These are phyloP conservation scores for Ophioninae sp. DNA, from an alignment of 2,888 invertebrate genomes.

Conservation along the genomic window DNA sequence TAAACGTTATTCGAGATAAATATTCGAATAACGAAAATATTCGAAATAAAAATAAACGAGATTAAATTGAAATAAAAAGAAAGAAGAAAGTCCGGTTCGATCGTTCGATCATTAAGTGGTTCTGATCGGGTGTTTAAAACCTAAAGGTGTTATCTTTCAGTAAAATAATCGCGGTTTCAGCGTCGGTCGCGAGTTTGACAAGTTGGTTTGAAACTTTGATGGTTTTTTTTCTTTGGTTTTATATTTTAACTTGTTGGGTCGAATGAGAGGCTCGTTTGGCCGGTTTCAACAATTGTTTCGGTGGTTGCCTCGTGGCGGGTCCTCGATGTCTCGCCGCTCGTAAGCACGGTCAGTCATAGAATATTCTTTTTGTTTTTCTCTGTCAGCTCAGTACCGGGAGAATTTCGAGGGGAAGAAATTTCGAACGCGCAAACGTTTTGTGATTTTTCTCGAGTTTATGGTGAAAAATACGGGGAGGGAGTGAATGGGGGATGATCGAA, in stretches of 20 bases:
- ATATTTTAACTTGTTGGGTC: neutral
- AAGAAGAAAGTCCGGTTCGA: neutral
- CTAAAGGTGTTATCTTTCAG: slow-evolving; percentile 21
- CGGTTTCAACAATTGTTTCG: slow-evolving; percentile 22
- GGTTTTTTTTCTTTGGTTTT: neutral
- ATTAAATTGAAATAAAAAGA: neutral
- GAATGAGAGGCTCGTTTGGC: neutral
- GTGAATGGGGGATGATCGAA: neutral
- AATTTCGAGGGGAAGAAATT: neutral
- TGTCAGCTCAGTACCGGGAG: neutral
- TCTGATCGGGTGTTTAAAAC: neutral
- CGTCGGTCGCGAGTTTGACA: slow-evolving; percentile 1
- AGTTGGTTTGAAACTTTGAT: neutral
- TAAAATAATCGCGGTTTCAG: neutral
- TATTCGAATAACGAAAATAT: too few species aligned
- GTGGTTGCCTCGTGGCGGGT: slow-evolving; percentile 19
- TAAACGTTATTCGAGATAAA: too few species aligned
- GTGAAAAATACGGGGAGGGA: neutral
- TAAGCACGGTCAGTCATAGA: slow-evolving; percentile 32
- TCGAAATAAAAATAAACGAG: too few species aligned
- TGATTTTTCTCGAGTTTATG: neutral
- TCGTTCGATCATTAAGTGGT: slow-evolving; percentile 5
- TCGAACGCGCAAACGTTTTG: neutral
- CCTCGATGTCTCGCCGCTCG: neutral
- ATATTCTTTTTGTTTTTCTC: slow-evolving; percentile 9